A percentile compares a stretch with the other conserved stretches of the same genome.
These are phyloP conservation scores for Sebastes matsubarae DNA, from an alignment of 2,797 vertebrate species.

Conservation along the genomic window DNA sequence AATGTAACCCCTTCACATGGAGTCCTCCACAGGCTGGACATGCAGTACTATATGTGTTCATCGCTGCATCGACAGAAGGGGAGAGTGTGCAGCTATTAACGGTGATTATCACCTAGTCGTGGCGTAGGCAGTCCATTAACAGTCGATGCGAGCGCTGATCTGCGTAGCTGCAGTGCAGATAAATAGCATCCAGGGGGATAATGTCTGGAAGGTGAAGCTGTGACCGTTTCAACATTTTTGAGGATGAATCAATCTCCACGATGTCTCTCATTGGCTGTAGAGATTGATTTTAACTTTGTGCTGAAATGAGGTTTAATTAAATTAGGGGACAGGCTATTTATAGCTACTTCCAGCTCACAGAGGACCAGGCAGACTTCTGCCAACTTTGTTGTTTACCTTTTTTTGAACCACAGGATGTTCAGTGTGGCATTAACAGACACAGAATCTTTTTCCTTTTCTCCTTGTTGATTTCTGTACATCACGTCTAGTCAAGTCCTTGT, in stretches of 20 bases:
- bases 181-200: conserved; percentile 21
- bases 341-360: conserved; percentile 36
- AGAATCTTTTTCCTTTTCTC: neutral
- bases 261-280: conserved; percentile 26
- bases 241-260: conserved; percentile 29
- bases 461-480: neutral
- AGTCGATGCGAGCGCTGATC: conserved; percentile 20
- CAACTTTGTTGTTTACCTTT: conserved; percentile 18
- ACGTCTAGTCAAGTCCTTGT: neutral
- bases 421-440: neutral
- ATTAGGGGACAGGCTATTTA: conserved; percentile 51
- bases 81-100: neutral
- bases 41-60: neutral
- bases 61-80: neutral
- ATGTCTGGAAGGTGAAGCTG: conserved; percentile 15
- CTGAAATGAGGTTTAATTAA: conserved; percentile 55
- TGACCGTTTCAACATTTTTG: conserved; percentile 37
- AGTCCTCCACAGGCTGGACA: neutral
- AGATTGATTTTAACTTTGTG: conserved; percentile 64
- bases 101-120: conserved; percentile 12
- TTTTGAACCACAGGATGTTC: neutral
- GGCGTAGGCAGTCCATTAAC: conserved; percentile 40
- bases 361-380: conserved; percentile 3
- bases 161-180: conserved; percentile 40
- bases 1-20: neutral